Conservation (phyloP, 2,888 invertebrate genomes). For the Nudaria mundana region DNA sequence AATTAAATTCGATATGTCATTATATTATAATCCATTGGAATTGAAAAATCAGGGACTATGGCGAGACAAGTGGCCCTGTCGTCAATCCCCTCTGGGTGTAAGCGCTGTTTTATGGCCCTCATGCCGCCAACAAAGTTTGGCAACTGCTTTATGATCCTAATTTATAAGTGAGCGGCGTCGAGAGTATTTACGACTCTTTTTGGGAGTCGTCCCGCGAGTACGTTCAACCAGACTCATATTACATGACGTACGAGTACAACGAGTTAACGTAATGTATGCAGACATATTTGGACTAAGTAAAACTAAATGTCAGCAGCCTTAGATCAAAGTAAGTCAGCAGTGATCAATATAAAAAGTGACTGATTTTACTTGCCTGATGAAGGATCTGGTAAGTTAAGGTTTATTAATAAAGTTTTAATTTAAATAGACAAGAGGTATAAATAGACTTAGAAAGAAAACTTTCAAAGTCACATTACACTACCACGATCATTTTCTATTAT, state of each 20-base stretch:
- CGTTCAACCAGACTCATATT: slow-evolving; percentile 49
- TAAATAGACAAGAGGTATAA: too few species aligned
- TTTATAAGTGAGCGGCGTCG: slow-evolving; percentile 79
- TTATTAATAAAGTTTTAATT: too few species aligned
- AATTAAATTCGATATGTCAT: too few species aligned
- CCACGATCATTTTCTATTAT: too few species aligned
- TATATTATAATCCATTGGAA: slow-evolving; percentile 47
- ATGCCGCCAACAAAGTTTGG: slow-evolving; percentile 77
- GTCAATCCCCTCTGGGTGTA: slow-evolving; percentile 56
- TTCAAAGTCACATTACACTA: too few species aligned
- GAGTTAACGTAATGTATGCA: slow-evolving; percentile 4
- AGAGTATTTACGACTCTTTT: slow-evolving; percentile 76
- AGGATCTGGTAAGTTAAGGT: too few species aligned
- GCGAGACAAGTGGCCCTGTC: slow-evolving; percentile 45
- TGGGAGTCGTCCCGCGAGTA: slow-evolving; percentile 67
- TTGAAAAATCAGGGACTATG: slow-evolving; percentile 62
- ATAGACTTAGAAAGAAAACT: too few species aligned
- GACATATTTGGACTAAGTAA: slow-evolving; percentile 9
- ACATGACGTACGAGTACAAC: slow-evolving; percentile 24
- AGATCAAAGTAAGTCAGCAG: too few species aligned
- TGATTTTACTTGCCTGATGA: neutral
- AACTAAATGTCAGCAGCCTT: neutral
- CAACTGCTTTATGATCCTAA: slow-evolving; percentile 81
- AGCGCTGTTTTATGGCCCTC: slow-evolving; percentile 77
- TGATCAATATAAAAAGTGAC: too few species aligned